Base-by-base conservation (phyloP, 2,113 vertebrate species). In the Rhinogobius similis region DNA sequence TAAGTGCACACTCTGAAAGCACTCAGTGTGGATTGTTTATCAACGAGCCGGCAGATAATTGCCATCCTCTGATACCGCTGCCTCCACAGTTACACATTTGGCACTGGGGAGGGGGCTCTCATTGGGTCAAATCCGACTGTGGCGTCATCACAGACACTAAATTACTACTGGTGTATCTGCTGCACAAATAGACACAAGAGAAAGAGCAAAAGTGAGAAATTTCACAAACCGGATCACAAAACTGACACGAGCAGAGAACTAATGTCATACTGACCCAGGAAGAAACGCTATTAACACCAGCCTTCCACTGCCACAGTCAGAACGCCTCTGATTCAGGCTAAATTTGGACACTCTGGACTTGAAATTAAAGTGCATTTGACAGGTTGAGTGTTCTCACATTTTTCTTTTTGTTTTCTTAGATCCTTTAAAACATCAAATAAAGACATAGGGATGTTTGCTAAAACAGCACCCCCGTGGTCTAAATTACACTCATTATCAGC, bases 151-250 rank as follows among this genome's bases (percentile, higher is more conserved):
- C n/a, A 43, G n/a, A 29, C 36, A 18, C 52, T 48, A 64, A 80
- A 70, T 78, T 4, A 68, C 71, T 48, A 11, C 61, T 62, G 52
- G 23, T 65, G 23, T 32, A 65, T 59, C 62, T 26, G 13, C 43
- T 70, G 12, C 66, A 68, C 5, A 4, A 48, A 64, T 65, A 36
- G 10, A 21, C 53, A 64, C 46, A 44, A 67, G 38, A n/a, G 38
- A 23, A 4, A 29, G 14, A 4, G 55, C 3, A 27, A 58, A 29
- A 29, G 24, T 6, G 55, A 18, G 26, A 58, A 0, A 18, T 32
- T 8, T 8, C 58, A n/a, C 58, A 61, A 29, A 62, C 38, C 20
- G 44, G 24, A 68, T n/a, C 3, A 0, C 21, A 55, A 61, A 18
- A 38, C 55, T 27, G 24, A 29, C 26, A 58, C 13, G 14, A 29